A percentile compares a stretch with the other conserved stretches of the same genome.
Conservation (phyloP, 2,888 invertebrate genomes). For the Troides oblongomaculatus region DNA sequence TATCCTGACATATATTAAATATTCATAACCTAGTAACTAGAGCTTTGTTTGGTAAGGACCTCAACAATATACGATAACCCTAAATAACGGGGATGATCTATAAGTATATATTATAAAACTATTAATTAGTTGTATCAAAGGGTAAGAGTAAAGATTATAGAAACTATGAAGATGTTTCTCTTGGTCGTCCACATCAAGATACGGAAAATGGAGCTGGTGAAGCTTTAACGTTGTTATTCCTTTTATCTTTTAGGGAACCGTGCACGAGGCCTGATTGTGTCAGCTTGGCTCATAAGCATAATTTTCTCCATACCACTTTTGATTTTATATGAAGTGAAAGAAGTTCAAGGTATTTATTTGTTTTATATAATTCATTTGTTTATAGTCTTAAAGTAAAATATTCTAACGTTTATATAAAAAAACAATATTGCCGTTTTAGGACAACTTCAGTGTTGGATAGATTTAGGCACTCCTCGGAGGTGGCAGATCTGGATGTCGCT, state of each 20-base stretch:
- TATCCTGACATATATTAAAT: too few species aligned
- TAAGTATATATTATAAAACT: too few species aligned
- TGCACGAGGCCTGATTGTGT: conserved; percentile 87
- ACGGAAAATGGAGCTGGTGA: background rate
- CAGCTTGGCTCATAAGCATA: conserved; percentile 91
- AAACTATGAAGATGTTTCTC: too few species aligned
- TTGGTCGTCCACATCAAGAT: too few species aligned
- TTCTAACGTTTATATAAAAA: background rate
- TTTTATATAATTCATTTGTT: background rate
- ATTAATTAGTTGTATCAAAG: too few species aligned
- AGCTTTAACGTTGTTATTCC: background rate
- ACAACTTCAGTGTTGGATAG: conserved; percentile 93
- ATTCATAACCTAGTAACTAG: too few species aligned
- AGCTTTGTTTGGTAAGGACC: too few species aligned
- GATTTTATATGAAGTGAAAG: conserved; percentile 88
- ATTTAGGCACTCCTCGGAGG: conserved; percentile 84
- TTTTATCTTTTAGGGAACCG: conserved; percentile 86
- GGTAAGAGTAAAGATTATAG: too few species aligned
- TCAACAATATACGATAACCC: too few species aligned
- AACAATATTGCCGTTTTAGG: conserved; percentile 58
- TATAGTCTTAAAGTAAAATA: background rate
- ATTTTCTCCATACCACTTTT: conserved; percentile 91
- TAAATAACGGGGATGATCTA: too few species aligned
- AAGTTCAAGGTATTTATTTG: conserved; percentile 83
- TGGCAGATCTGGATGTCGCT: conserved; percentile 95